Percentiles rank a stretch among this genome's conserved stretches.
phyloP scores from a whole-genome alignment of 2,113 vertebrate genomes.

The Potamarius usumacintae region DNA sequence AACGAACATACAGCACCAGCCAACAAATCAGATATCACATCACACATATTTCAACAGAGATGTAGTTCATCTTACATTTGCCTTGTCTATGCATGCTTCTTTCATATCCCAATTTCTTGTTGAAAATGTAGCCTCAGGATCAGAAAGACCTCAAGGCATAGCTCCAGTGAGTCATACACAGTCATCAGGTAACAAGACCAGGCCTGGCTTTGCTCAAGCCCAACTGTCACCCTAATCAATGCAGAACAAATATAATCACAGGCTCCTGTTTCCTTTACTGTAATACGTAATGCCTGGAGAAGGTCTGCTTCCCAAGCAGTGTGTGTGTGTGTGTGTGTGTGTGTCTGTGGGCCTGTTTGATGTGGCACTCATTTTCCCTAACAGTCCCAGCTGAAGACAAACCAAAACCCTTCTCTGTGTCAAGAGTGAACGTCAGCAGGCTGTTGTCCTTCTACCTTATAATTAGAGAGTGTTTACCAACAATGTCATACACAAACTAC shows the following conservation, averaged over 20 bases:
- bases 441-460: neutral
- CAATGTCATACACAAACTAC: neutral
- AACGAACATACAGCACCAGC: neutral
- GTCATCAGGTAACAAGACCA: constrained; percentile 61
- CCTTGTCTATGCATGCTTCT: neutral
- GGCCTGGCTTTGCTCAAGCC: constrained; percentile 47
- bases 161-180: constrained; percentile 43
- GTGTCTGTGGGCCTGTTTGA: constrained; percentile 30
- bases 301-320: constrained; percentile 45
- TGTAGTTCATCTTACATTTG: neutral
- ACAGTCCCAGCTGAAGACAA: neutral
- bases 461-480: neutral
- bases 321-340: constrained; percentile 12
- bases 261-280: constrained; percentile 50
- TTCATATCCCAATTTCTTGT: neutral
- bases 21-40: neutral
- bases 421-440: neutral
- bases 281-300: constrained; percentile 22
- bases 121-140: constrained; percentile 52
- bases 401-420: neutral
- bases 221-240: constrained; percentile 51
- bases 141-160: constrained; percentile 38
- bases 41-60: neutral
- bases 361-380: constrained; percentile 18
- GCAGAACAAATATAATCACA: constrained; percentile 41